These are phyloP conservation scores for Calidris pugnax DNA, from an alignment of 2,113 vertebrate genomes.

Conservation along the genomic window DNA sequence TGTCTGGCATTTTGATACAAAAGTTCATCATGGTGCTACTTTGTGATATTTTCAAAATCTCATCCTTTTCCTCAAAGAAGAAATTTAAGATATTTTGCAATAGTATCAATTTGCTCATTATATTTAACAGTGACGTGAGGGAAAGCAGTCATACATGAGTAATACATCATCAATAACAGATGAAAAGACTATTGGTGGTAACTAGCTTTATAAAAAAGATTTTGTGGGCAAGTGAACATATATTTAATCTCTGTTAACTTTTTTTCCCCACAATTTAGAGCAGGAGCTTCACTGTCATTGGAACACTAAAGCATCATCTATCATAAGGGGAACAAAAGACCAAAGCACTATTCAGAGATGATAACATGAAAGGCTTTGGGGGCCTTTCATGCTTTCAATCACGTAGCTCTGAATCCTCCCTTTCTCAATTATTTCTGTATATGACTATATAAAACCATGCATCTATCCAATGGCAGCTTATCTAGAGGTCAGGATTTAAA, in stretches of 20 bases:
- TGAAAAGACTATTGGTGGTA: background rate
- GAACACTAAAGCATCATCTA: constrained; percentile 21
- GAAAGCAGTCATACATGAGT: background rate
- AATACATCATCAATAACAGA: background rate
- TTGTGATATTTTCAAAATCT: background rate
- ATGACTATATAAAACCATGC: background rate
- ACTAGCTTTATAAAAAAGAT: background rate
- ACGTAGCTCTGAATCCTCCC: background rate
- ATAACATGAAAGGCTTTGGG: constrained; percentile 46
- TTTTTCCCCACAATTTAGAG: background rate
- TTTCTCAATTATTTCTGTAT: constrained; percentile 23
- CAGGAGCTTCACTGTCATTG: background rate
- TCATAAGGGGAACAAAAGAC: constrained; percentile 43
- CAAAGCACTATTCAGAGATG: constrained; percentile 30
- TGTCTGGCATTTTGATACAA: background rate
- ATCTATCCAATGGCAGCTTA: background rate
- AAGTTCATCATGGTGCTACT: background rate
- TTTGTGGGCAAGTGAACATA: background rate
- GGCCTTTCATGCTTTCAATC: constrained; percentile 22
- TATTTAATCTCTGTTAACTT: constrained; percentile 15
- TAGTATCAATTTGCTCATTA: background rate
- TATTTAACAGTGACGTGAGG: background rate
- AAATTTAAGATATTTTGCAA: background rate
- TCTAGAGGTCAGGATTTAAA: background rate
- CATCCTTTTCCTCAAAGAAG: background rate